These are phyloP conservation scores for Notocelia uddmanniana DNA, from an alignment of 2,888 invertebrate species.

Conservation along the genomic window DNA sequence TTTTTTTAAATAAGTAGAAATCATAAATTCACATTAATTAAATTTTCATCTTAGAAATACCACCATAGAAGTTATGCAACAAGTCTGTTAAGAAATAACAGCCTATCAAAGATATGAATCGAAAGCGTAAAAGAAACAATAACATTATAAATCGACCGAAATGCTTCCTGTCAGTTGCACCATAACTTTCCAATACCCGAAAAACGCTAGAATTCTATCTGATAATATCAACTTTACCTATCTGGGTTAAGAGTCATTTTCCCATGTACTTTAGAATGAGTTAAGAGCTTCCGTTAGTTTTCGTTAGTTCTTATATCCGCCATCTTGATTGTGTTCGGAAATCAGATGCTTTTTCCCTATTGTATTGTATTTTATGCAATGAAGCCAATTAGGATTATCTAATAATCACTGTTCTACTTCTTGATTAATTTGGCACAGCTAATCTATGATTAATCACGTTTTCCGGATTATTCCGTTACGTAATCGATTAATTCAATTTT, in stretches of 20 bases:
- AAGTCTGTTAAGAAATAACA: background rate
- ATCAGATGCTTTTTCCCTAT: slow-evolving; percentile 31
- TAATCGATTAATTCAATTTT: slow-evolving; percentile 43
- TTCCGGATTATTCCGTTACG: slow-evolving; percentile 37
- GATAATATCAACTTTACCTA: background rate
- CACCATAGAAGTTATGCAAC: background rate
- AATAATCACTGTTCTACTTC: slow-evolving; percentile 34
- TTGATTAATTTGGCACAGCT: background rate
- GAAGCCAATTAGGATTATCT: slow-evolving; percentile 19
- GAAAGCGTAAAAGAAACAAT: slow-evolving; percentile 38
- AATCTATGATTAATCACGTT: slow-evolving; percentile 31
- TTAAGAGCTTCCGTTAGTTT: background rate
- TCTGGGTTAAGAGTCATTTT: background rate
- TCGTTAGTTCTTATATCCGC: slow-evolving; percentile 8
- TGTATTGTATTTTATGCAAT: slow-evolving; percentile 43
- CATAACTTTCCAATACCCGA: background rate
- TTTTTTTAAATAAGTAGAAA: no score
- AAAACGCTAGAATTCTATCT: background rate
- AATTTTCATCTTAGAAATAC: slow-evolving; percentile 1
- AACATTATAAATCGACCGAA: slow-evolving; percentile 37
- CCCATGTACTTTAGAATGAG: background rate
- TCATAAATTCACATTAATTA: no score
- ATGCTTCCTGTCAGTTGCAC: slow-evolving; percentile 36
- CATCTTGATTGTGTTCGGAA: slow-evolving; percentile 29
- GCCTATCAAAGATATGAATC: slow-evolving; percentile 21